Percentiles rank a stretch among this genome's conserved stretches.
Evolutionary conservation across 2,113 vertebrate genomes (phyloP).

Genomic region (Paramisgurnus dabryanus): DNA sequence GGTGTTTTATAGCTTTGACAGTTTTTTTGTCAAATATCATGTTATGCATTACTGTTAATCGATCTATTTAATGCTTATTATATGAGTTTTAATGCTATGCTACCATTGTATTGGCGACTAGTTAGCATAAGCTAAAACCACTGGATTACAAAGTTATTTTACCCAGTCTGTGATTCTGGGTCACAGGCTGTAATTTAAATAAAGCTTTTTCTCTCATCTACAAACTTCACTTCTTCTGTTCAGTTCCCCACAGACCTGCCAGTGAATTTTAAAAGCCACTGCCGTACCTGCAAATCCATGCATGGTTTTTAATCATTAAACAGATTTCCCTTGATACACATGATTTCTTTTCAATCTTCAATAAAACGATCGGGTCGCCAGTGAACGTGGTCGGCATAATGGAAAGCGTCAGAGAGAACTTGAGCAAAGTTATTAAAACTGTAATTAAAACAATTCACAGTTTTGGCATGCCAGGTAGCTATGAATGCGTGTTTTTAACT

Average conservation of each 20-base stretch:
- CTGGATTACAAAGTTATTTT: neutral
- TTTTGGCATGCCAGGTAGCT: constrained; percentile 20
- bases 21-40: neutral
- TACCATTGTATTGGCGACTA: neutral
- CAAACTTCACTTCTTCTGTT: constrained; percentile 23
- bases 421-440: constrained; percentile 33
- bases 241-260: constrained; percentile 16
- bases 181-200: constrained; percentile 37
- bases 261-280: constrained; percentile 49
- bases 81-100: neutral
- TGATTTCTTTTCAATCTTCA: constrained; percentile 56
- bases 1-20: neutral
- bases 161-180: constrained; percentile 27
- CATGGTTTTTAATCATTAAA: constrained; percentile 57
- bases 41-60: neutral
- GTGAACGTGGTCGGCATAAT: constrained; percentile 34
- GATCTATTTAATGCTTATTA: neutral
- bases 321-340: constrained; percentile 52
- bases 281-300: constrained; percentile 17
- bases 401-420: constrained; percentile 39
- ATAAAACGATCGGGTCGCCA: constrained; percentile 38
- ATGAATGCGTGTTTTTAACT: neutral
- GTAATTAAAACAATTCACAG: constrained; percentile 21
- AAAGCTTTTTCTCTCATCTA: constrained; percentile 9
- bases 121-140: neutral